A percentile compares a stretch with the other conserved stretches of the same genome.
phyloP scores from a whole-genome alignment of 2,797 vertebrate genomes.

The Sphenodon punctatus region DNA sequence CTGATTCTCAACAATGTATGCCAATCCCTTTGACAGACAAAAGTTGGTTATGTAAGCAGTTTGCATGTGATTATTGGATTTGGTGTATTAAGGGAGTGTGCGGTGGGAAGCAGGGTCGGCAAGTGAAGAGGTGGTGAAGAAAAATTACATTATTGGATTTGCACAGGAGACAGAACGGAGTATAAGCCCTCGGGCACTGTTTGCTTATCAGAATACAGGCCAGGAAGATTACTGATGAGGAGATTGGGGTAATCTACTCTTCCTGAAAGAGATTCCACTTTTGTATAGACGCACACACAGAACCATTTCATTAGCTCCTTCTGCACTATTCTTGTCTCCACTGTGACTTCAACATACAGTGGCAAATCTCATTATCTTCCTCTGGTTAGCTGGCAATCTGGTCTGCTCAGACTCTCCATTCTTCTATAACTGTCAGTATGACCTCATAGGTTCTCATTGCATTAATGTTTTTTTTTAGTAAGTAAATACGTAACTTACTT shows the following conservation, averaged over 20 bases:
- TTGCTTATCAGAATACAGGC: neutral
- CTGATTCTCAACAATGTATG: neutral
- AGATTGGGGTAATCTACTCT: neutral
- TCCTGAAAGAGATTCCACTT: neutral
- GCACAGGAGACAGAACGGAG: neutral
- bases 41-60: neutral
- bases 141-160: neutral
- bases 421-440: neutral
- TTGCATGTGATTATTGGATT: neutral
- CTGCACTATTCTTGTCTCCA: neutral
- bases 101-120: neutral
- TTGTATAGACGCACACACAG: too few relatives aligned
- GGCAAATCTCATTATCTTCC: neutral
- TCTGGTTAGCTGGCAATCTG: accelerated
- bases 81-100: neutral
- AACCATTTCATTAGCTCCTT: neutral
- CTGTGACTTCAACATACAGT: neutral
- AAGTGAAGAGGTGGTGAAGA: neutral
- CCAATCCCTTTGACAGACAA: neutral
- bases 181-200: neutral
- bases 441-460: neutral
- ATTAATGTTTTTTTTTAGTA: neutral
- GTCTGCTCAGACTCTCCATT: neutral
- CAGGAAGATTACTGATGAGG: neutral
- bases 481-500: too few relatives aligned